Conservation (phyloP, 2,797 vertebrate genomes). For the Lycodopsis pacificus region DNA sequence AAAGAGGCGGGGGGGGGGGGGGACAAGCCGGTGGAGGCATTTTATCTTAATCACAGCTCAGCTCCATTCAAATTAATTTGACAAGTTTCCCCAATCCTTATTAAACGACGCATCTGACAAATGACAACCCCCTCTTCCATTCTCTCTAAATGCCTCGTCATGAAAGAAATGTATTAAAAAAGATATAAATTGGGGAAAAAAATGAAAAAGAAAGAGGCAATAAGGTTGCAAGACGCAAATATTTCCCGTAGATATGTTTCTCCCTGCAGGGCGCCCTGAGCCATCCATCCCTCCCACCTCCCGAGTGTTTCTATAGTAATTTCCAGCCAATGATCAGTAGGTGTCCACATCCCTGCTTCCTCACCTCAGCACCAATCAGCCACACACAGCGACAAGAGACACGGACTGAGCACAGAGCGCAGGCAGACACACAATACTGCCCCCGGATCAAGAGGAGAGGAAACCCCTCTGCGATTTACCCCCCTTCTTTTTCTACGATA, state of each 20-base stretch:
- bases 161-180: slow-evolving; percentile 58
- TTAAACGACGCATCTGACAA: slow-evolving; percentile 75
- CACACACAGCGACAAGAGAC: slow-evolving; percentile 94
- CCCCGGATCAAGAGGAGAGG: slow-evolving; percentile 77
- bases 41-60: slow-evolving; percentile 86
- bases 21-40: slow-evolving; percentile 72
- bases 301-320: slow-evolving; percentile 91
- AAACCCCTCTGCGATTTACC: slow-evolving; percentile 59
- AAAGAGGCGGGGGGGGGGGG: slow-evolving; percentile 19
- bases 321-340: slow-evolving; percentile 95
- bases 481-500: slow-evolving; percentile 8
- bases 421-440: slow-evolving; percentile 77
- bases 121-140: slow-evolving; percentile 50
- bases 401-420: slow-evolving; percentile 85
- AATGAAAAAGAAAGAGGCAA: not conserved
- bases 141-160: slow-evolving; percentile 66
- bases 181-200: slow-evolving; percentile 15
- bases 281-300: slow-evolving; percentile 81
- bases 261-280: slow-evolving; percentile 76
- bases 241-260: slow-evolving; percentile 69
- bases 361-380: slow-evolving; percentile 93
- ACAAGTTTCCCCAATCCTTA: slow-evolving; percentile 83
- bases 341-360: slow-evolving; percentile 92
- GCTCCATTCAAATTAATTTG: slow-evolving; percentile 86
- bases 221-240: slow-evolving; percentile 70